Percentiles rank a stretch among this genome's conserved stretches.
Conservation (phyloP, 1,140 invertebrate species). For the Leptoteleia sp. region DNA sequence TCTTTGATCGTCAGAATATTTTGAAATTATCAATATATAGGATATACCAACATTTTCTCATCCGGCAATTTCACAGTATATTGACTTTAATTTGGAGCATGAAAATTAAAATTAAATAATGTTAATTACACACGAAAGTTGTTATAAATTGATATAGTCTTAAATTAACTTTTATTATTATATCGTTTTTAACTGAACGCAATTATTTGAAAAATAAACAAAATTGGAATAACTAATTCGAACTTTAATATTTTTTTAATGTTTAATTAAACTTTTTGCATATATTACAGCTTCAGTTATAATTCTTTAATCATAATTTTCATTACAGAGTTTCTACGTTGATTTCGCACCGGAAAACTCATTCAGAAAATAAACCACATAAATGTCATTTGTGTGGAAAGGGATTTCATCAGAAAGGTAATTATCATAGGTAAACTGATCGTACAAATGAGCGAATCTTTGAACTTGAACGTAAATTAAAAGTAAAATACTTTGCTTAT, state of each 20-base stretch:
- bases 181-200: too few relatives aligned
- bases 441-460: conserved; percentile 40
- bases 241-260: not conserved
- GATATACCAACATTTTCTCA: conserved; percentile 8
- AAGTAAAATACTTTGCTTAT: conserved; percentile 41
- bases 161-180: too few relatives aligned
- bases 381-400: conserved; percentile 87
- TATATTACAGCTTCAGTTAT: too few relatives aligned
- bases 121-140: not conserved
- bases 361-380: conserved; percentile 87
- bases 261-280: conserved; percentile 23
- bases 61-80: conserved; percentile 5
- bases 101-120: conserved; percentile 10
- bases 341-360: conserved; percentile 88
- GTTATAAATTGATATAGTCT: not conserved
- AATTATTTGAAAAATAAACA: not conserved
- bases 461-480: conserved; percentile 53
- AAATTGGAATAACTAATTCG: not conserved
- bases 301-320: conserved; percentile 45
- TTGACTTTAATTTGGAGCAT: conserved; percentile 3
- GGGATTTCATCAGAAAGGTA: conserved; percentile 90
- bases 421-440: conserved; percentile 62
- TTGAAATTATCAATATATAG: conserved; percentile 6
- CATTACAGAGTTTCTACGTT: conserved; percentile 85
- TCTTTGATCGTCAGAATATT: conserved; percentile 5